phyloP scores from a whole-genome alignment of 2,113 vertebrate genomes.

The Poecilia latipinna region DNA sequence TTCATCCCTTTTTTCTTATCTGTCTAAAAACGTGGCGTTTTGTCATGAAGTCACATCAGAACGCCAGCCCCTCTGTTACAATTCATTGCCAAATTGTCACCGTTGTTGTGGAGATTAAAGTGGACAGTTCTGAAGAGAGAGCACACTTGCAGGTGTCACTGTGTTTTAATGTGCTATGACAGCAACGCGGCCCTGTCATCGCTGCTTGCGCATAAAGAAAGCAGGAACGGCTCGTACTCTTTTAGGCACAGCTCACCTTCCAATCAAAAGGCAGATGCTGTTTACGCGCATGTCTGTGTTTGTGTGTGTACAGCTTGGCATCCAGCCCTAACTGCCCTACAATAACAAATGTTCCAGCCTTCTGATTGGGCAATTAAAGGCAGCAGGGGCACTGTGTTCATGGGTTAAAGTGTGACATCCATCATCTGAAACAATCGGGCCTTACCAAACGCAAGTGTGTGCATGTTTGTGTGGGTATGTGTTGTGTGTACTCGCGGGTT shows the following conservation, averaged over 20 bases:
- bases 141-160: slow-evolving; percentile 64
- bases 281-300: slow-evolving; percentile 10
- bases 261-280: slow-evolving; percentile 48
- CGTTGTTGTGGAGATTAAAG: slow-evolving; percentile 71
- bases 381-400: slow-evolving; percentile 75
- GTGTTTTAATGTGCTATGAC: slow-evolving; percentile 65
- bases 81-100: slow-evolving; percentile 51
- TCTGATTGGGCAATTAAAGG: slow-evolving; percentile 81
- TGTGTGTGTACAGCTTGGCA: slow-evolving; percentile 53
- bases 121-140: slow-evolving; percentile 53
- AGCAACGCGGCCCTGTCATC: slow-evolving; percentile 54
- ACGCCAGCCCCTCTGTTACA: slow-evolving; percentile 36
- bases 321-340: slow-evolving; percentile 73
- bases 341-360: slow-evolving; percentile 78
- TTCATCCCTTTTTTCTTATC: slow-evolving; percentile 54
- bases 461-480: slow-evolving; percentile 22
- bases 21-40: slow-evolving; percentile 49
- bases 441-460: slow-evolving; percentile 52
- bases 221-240: slow-evolving; percentile 41
- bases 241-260: slow-evolving; percentile 36
- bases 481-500: slow-evolving; percentile 39
- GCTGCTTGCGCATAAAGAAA: slow-evolving; percentile 21
- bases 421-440: slow-evolving; percentile 76
- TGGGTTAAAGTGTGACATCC: slow-evolving; percentile 76
- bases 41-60: slow-evolving; percentile 61